phyloP scores from a whole-genome alignment of 2,797 vertebrate genomes.

The Atherinosoma microstoma region DNA sequence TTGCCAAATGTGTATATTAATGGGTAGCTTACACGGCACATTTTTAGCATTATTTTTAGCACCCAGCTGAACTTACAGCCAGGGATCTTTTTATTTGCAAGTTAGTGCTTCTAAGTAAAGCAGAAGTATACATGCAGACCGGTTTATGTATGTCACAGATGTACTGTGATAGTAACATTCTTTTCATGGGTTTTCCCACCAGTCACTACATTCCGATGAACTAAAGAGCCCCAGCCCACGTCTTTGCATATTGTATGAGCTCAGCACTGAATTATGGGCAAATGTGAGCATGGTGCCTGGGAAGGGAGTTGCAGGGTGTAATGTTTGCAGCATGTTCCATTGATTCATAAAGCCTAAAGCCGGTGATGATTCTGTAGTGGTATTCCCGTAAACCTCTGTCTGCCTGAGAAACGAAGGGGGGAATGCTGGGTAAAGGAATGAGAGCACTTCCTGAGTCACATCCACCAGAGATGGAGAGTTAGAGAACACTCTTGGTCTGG shows the following conservation, averaged over 20 bases:
- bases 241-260: slow-evolving; percentile 68
- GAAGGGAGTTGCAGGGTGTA: slow-evolving; percentile 74
- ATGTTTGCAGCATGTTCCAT: slow-evolving; percentile 81
- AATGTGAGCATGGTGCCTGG: slow-evolving; percentile 65
- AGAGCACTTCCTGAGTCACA: slow-evolving; percentile 71
- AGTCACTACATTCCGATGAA: slow-evolving; percentile 60
- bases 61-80: neutral
- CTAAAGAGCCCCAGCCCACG: slow-evolving; percentile 48
- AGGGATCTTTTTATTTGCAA: slow-evolving; percentile 12
- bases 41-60: slow-evolving; percentile 20
- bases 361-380: slow-evolving; percentile 80
- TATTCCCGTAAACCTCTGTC: slow-evolving; percentile 81
- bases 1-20: neutral
- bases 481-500: slow-evolving; percentile 63
- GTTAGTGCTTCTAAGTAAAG: slow-evolving; percentile 16
- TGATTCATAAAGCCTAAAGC: slow-evolving; percentile 83
- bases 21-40: slow-evolving; percentile 4
- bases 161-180: slow-evolving; percentile 43
- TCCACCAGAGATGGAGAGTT: slow-evolving; percentile 60
- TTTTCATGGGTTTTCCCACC: slow-evolving; percentile 43
- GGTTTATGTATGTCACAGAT: slow-evolving; percentile 28
- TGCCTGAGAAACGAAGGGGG: slow-evolving; percentile 56
- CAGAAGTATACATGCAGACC: neutral
- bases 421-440: slow-evolving; percentile 76
- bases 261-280: slow-evolving; percentile 79